A percentile compares a stretch with the other conserved stretches of the same genome.
Conservation (phyloP, 2,797 vertebrate species). For the Xenopus petersii region DNA sequence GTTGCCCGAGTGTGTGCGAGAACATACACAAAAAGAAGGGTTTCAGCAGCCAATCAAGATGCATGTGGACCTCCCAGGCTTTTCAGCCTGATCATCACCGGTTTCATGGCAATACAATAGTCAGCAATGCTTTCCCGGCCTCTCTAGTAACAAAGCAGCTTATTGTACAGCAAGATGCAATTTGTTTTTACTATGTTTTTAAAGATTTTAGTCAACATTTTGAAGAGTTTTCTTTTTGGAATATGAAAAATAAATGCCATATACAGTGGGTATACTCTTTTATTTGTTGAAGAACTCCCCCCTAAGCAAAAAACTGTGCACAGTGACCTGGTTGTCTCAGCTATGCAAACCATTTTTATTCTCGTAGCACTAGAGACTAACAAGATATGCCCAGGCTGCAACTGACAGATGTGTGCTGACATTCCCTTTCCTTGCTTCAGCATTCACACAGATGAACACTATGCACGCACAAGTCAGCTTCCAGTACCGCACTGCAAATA, state of each 20-base stretch:
- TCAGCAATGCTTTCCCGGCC: slow-evolving; percentile 65
- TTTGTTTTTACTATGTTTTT: no score
- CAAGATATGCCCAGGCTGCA: slow-evolving; percentile 4
- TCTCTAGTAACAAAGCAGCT: neutral
- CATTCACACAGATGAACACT: no score
- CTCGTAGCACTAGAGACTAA: slow-evolving; percentile 20
- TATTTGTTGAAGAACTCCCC: neutral
- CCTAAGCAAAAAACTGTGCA: slow-evolving; percentile 13
- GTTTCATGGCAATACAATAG: slow-evolving; percentile 86
- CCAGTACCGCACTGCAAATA: no score
- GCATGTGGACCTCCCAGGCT: slow-evolving; percentile 62
- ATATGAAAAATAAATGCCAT: no score
- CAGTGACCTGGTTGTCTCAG: slow-evolving; percentile 32
- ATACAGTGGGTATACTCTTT: no score
- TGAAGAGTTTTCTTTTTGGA: no score
- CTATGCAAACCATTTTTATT: neutral
- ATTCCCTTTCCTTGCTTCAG: neutral
- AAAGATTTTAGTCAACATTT: no score
- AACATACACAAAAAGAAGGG: slow-evolving; percentile 49
- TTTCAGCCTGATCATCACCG: slow-evolving; percentile 80
- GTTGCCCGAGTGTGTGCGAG: slow-evolving; percentile 49
- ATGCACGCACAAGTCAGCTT: no score
- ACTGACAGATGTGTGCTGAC: slow-evolving; percentile 9
- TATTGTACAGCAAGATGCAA: neutral
- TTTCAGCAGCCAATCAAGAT: slow-evolving; percentile 55